Evolutionary conservation across 2,797 vertebrate genomes (phyloP).

Genomic region (Xerus rutilus): DNA sequence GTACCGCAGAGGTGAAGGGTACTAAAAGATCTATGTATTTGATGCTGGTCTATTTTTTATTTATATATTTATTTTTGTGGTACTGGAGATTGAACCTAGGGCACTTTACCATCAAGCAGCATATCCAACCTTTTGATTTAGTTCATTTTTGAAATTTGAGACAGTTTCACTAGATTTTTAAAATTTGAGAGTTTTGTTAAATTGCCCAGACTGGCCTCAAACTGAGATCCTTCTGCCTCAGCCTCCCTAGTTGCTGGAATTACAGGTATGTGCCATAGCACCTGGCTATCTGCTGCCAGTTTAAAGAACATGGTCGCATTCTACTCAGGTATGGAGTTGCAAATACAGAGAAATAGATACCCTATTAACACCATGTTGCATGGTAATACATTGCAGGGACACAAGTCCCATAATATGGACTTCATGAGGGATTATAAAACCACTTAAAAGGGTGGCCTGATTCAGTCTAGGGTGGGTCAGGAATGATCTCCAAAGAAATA

Average conservation of each 20-base stretch:
- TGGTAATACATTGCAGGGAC: neutral
- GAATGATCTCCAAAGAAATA: neutral
- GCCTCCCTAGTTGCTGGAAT: no score
- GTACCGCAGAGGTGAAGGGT: neutral
- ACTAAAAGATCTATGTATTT: neutral
- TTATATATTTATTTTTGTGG: no score
- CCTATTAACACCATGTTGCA: neutral
- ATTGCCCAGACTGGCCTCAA: no score
- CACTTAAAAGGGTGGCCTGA: neutral
- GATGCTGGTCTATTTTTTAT: neutral
- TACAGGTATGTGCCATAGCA: no score
- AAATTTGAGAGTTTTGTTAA: no score
- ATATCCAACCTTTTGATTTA: no score
- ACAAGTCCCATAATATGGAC: neutral
- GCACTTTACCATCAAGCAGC: no score
- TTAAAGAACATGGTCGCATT: neutral
- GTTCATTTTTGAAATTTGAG: no score
- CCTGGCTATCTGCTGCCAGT: neutral
- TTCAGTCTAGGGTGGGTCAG: neutral
- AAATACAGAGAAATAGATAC: neutral
- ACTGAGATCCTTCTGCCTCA: no score
- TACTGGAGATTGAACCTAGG: no score
- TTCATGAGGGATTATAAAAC: neutral
- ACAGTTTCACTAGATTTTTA: no score
- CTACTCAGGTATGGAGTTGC: neutral